These are phyloP conservation scores for Diarsia mendica DNA, from an alignment of 2,888 invertebrate genomes.

Conservation along the genomic window DNA sequence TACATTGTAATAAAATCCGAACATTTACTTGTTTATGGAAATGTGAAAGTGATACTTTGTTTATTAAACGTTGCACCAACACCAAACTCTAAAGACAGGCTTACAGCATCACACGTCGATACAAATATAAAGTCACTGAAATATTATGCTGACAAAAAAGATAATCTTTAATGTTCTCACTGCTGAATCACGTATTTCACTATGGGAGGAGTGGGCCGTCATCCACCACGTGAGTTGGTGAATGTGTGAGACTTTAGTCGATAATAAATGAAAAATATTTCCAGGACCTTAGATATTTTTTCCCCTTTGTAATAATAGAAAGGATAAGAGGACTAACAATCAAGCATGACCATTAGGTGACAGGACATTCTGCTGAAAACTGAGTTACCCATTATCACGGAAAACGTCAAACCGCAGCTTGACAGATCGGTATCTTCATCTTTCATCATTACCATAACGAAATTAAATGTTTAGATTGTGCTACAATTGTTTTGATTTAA, in stretches of 20 bases:
- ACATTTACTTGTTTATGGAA: conserved; percentile 43
- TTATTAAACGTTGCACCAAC: conserved; percentile 21
- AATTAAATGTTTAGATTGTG: too few relatives aligned
- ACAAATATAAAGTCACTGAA: neutral
- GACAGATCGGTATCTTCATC: too few relatives aligned
- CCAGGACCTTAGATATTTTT: neutral
- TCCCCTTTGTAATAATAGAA: neutral
- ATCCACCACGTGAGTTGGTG: neutral
- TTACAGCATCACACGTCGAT: conserved; percentile 6
- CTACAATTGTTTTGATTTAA: too few relatives aligned
- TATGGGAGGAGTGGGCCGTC: neutral
- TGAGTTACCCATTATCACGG: too few relatives aligned
- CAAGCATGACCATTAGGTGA: too few relatives aligned
- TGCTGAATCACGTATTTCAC: neutral
- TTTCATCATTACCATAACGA: too few relatives aligned
- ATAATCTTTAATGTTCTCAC: neutral
- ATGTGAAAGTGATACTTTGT: conserved; percentile 51
- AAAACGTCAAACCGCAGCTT: too few relatives aligned
- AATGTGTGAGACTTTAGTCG: neutral
- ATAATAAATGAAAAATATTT: too few relatives aligned
- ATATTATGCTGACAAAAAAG: neutral
- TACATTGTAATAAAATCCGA: conserved; percentile 36
- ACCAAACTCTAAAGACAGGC: conserved; percentile 7
- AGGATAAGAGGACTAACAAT: neutral
- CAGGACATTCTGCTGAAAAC: too few relatives aligned